These are phyloP conservation scores for Papilio gigon DNA, from an alignment of 2,888 invertebrate species.

Conservation along the genomic window DNA sequence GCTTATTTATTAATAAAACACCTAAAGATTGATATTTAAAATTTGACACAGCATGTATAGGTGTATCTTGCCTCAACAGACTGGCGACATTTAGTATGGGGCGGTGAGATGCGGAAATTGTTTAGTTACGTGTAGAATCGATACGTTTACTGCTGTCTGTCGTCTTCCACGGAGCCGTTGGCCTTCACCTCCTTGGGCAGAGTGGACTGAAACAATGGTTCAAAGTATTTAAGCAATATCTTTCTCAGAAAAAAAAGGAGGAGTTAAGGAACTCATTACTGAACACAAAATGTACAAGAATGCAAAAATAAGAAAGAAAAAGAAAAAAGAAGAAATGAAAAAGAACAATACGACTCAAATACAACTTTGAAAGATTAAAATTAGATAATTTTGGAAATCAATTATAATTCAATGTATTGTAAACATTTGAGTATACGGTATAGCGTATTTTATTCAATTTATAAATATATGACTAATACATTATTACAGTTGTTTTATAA, in stretches of 20 bases:
- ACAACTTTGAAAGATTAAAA: too few species aligned
- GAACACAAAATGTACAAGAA: background rate
- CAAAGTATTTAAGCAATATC: background rate
- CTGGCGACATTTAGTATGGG: constrained; percentile 59
- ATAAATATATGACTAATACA: background rate
- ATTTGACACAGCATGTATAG: constrained; percentile 54
- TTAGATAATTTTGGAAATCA: too few species aligned
- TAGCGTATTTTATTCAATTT: background rate
- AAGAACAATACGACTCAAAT: too few species aligned
- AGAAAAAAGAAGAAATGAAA: too few species aligned
- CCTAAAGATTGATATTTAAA: constrained; percentile 68
- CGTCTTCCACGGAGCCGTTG: constrained; percentile 69
- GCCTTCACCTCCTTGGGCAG: constrained; percentile 77
- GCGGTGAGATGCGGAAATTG: constrained; percentile 59
- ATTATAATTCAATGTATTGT: too few species aligned
- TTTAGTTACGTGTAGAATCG: constrained; percentile 47
- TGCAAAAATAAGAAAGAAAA: background rate
- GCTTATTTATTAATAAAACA: constrained; percentile 69
- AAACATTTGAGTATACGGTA: background rate
- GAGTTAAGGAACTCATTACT: too few species aligned
- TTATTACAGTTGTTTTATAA: background rate
- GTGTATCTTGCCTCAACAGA: constrained; percentile 53
- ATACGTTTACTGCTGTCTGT: constrained; percentile 69
- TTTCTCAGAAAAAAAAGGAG: too few species aligned
- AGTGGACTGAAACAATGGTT: constrained; percentile 62